Evolutionary conservation across 2,797 vertebrate species (phyloP).

Genomic region (Danio tinwini): DNA sequence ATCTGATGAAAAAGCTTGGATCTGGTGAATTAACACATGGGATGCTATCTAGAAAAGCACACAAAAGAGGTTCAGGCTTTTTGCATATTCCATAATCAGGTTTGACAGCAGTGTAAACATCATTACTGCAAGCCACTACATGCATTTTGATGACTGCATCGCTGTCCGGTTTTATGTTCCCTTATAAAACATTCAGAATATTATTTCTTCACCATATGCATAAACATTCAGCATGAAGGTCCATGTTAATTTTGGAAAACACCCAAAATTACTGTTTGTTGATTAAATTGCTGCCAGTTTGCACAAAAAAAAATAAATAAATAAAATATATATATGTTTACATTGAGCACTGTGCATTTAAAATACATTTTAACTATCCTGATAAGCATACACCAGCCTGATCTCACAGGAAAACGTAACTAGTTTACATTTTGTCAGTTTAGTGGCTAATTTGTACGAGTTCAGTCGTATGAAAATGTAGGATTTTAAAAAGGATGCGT

Average conservation of each 20-base stretch:
- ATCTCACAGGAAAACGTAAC: too few relatives aligned
- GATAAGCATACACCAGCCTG: too few relatives aligned
- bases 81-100: not conserved
- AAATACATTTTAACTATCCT: not conserved
- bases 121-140: not conserved
- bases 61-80: not conserved
- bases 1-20: constrained; percentile 1
- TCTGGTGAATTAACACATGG: not conserved
- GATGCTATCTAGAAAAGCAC: constrained; percentile 6
- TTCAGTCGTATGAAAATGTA: too few relatives aligned
- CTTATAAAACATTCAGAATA: not conserved
- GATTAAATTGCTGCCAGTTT: not conserved
- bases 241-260: not conserved
- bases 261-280: not conserved
- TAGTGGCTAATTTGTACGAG: too few relatives aligned
- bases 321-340: not conserved
- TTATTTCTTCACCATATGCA: not conserved
- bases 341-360: not conserved
- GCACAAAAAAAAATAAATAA: too few relatives aligned
- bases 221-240: too few relatives aligned
- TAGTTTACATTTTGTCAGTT: too few relatives aligned
- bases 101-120: not conserved
- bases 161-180: not conserved
- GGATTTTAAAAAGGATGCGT: too few relatives aligned
- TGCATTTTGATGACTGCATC: not conserved